Evolutionary conservation across 2,888 invertebrate genomes (phyloP).

Genomic region (Theristus sp.): DNA sequence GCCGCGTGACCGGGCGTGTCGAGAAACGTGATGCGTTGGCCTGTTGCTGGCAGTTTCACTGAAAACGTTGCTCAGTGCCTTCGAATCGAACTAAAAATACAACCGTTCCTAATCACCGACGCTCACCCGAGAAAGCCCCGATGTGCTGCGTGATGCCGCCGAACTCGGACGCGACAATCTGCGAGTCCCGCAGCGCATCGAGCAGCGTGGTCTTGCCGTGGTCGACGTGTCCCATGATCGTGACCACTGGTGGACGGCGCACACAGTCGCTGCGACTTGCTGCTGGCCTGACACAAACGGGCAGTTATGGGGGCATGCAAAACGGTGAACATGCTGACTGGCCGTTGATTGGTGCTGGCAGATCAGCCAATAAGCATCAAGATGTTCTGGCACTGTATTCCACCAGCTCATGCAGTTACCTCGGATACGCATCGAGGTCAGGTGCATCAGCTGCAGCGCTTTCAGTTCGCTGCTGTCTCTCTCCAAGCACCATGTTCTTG

Average conservation of each 20-base stretch:
- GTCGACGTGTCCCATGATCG: constrained; percentile 98
- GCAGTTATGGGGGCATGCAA: background rate
- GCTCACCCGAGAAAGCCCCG: constrained; percentile 69
- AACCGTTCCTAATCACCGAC: background rate
- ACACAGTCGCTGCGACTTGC: constrained; percentile 46
- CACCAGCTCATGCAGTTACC: background rate
- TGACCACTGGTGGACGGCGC: constrained; percentile 73
- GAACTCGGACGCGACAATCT: constrained; percentile 73
- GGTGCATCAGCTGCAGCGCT: no score
- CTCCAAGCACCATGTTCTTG: background rate
- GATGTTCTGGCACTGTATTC: background rate
- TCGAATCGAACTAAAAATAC: background rate
- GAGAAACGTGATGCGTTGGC: constrained; percentile 55
- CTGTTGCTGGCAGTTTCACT: constrained; percentile 9
- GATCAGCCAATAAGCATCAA: background rate
- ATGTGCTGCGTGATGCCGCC: constrained; percentile 99
- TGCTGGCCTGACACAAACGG: constrained; percentile 39
- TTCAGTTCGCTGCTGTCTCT: no score
- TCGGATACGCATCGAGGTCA: background rate
- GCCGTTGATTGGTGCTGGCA: no score
- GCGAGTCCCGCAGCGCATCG: constrained; percentile 63
- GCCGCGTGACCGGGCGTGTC: constrained; percentile 99
- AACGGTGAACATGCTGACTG: background rate
- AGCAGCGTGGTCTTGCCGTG: constrained; percentile 95
- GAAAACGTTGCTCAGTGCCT: background rate